Percentiles rank a stretch among this genome's conserved stretches.
phyloP scores from a whole-genome alignment of 2,888 invertebrate genomes.

The Timandra comae region DNA sequence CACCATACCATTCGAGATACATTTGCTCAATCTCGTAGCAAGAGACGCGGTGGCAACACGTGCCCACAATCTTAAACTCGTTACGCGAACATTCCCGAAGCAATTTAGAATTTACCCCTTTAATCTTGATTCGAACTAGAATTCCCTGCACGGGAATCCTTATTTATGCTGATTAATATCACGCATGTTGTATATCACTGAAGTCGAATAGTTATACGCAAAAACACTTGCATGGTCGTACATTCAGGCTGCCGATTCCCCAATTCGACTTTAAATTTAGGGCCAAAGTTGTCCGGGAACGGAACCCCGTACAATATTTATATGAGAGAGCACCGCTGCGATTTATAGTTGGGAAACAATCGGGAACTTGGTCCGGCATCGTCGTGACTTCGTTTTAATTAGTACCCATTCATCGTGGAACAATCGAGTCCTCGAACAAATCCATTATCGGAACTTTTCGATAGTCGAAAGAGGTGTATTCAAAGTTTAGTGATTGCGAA shows the following conservation, averaged over 20 bases:
- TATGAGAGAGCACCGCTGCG: constrained; percentile 56
- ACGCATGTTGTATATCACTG: constrained; percentile 22
- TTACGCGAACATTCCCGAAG: constrained; percentile 52
- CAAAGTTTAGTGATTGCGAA: constrained; percentile 60
- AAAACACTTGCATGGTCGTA: constrained; percentile 28
- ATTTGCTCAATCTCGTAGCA: constrained; percentile 51
- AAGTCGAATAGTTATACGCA: constrained; percentile 17
- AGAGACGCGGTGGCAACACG: constrained; percentile 48
- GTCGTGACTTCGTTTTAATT: constrained; percentile 76
- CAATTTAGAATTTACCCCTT: constrained; percentile 60
- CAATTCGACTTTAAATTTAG: constrained; percentile 69
- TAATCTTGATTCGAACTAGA: constrained; percentile 46
- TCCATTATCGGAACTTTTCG: constrained; percentile 75
- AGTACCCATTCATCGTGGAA: constrained; percentile 75
- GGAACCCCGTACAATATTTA: constrained; percentile 59
- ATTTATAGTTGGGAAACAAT: constrained; percentile 72
- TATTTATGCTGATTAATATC: constrained; percentile 42
- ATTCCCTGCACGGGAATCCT: constrained; percentile 33
- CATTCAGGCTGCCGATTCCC: constrained; percentile 39
- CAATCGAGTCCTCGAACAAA: constrained; percentile 72
- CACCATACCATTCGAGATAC: constrained; percentile 37
- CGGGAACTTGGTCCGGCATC: constrained; percentile 65
- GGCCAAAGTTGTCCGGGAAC: constrained; percentile 50
- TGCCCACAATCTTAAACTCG: constrained; percentile 67
- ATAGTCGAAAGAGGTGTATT: constrained; percentile 73